Conservation (phyloP, 2,113 vertebrate species). For the Micronisus gabar region DNA sequence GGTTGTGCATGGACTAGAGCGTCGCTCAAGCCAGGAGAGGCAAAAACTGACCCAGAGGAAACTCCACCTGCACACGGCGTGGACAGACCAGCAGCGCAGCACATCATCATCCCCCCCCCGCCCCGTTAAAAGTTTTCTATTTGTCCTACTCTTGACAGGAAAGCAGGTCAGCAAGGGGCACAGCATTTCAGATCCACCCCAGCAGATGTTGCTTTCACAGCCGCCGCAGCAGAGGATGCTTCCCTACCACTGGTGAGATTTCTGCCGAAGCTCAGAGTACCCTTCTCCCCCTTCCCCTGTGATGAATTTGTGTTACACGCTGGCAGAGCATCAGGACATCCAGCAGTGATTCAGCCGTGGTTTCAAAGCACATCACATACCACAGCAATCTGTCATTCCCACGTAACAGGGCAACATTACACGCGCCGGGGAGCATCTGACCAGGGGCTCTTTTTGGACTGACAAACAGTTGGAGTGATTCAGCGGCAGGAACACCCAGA, state of each 20-base stretch:
- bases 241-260: fast-evolving
- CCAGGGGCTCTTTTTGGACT: background rate
- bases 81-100: fast-evolving
- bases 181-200: background rate
- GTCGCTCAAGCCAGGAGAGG: background rate
- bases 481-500: background rate
- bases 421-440: background rate
- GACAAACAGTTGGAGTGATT: background rate
- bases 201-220: background rate
- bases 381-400: background rate
- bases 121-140: background rate
- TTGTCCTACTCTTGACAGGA: background rate
- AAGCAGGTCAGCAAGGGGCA: background rate
- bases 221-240: fast-evolving
- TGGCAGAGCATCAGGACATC: background rate
- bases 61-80: background rate
- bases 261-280: fast-evolving
- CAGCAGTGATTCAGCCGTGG: background rate
- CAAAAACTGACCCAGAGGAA: background rate
- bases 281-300: background rate
- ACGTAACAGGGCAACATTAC: background rate
- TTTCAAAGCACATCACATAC: background rate
- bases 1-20: background rate
- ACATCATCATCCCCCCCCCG: background rate
- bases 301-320: fast-evolving